Evolutionary conservation across 2,888 invertebrate genomes (phyloP), one percentile per base, ranked within the genome.

Genomic region (Cephus pulcher): DNA sequence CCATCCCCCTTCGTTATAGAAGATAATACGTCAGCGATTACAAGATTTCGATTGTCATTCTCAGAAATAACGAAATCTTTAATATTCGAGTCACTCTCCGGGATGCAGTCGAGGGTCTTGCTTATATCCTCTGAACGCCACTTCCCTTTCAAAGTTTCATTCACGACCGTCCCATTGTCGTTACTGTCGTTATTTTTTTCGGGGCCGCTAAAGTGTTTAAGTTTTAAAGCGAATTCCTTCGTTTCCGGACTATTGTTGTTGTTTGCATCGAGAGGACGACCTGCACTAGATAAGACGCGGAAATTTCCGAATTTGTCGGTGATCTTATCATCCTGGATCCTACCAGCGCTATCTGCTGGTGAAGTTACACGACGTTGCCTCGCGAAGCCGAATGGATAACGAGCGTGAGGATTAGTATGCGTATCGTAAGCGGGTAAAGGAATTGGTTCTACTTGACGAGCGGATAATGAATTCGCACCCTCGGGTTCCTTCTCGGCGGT

Each of bases 401-500:
- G 70, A 70, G 12, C 32, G 30, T 30, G 70, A 70, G 70, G 70
- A 40, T 40, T 40, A 4, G 70, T 33, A 33, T 70, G 70, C 30
- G 30, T 70, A 70, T 30, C 30, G 2, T 30, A 70, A 70, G 30
- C 70, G 70, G 70, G 30, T 32, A 70, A 74, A 33, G 35, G 15
- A 74, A 35, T 78, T 35, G 81, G 75, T 83, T 86, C 86, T 83
- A 89, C 83, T 83, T 89, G 85, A 76, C 84, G 84, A 83, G 85
- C 84, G 76, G 40, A 40, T 40, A 83, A 86, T 79, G 85, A 83
- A 85, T 89, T 89, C 91, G 90, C 91, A 91, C 91, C 93, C 89
- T 95, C 95, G 34, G 93, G 93, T 84, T 97, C 96, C 90, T 97
- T 97, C 86, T 97, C 97, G 1, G 97, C 97, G 11, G 97, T 98